A percentile compares a stretch with the other conserved stretches of the same genome.
Conservation (phyloP, 2,888 invertebrate species). For the Halictus ligatus region DNA sequence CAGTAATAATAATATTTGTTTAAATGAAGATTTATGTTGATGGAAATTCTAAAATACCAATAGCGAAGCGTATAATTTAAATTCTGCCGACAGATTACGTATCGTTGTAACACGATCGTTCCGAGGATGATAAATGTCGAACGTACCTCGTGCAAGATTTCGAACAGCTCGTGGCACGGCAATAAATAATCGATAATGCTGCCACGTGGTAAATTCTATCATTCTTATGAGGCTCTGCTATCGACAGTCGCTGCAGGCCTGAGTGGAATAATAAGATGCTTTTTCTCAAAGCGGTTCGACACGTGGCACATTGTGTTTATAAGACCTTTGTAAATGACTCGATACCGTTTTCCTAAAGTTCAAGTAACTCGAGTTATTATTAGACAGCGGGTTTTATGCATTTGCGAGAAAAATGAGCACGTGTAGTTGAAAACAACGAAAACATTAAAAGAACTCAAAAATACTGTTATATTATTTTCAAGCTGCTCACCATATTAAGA, state of each 20-base stretch:
- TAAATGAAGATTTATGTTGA: neutral
- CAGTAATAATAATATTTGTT: neutral
- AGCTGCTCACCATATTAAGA: no score
- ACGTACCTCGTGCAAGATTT: slow-evolving; percentile 55
- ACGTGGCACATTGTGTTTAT: slow-evolving; percentile 8
- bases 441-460: no score
- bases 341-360: neutral
- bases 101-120: slow-evolving; percentile 44
- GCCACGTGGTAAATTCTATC: slow-evolving; percentile 50
- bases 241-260: slow-evolving; percentile 33
- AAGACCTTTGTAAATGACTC: neutral
- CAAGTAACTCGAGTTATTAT: neutral
- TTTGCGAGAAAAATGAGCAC: no score
- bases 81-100: slow-evolving; percentile 28
- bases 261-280: slow-evolving; percentile 46
- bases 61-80: slow-evolving; percentile 23
- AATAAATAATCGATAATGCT: slow-evolving; percentile 58
- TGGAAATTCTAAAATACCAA: no score
- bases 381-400: no score
- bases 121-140: slow-evolving; percentile 45
- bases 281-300: slow-evolving; percentile 21
- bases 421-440: no score
- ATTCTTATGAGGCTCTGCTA: slow-evolving; percentile 56
- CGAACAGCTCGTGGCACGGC: slow-evolving; percentile 39
- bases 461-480: no score